phyloP scores from a whole-genome alignment of 1,140 invertebrate genomes.

The Ridgeia piscesae region DNA sequence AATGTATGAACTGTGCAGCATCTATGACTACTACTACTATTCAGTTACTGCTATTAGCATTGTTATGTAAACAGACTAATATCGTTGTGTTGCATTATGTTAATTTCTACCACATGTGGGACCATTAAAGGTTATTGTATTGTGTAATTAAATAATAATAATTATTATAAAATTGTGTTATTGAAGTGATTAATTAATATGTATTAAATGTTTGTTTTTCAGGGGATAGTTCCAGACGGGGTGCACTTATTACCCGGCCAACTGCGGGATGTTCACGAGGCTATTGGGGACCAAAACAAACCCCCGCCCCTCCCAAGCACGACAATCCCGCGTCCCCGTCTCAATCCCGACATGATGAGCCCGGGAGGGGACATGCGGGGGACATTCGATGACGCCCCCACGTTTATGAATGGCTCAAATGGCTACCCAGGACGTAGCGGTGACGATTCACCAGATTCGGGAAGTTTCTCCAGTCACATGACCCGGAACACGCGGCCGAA shows the following conservation, averaged over 20 bases:
- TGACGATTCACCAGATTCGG: conserved; percentile 6
- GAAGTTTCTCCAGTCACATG: conserved; percentile 9
- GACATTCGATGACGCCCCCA: neutral
- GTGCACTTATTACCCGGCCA: conserved; percentile 25
- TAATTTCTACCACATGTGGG: too few species aligned
- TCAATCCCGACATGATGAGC: neutral
- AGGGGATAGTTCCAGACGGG: conserved; percentile 26
- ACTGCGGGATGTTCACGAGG: conserved; percentile 25
- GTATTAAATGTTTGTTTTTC: neutral
- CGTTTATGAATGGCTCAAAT: conserved; percentile 4
- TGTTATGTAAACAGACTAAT: too few species aligned
- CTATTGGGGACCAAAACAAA: conserved; percentile 15
- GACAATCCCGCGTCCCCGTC: conserved; percentile 8
- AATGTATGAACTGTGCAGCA: too few species aligned
- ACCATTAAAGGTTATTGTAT: too few species aligned
- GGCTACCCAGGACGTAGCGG: neutral
- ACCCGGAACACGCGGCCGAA: neutral
- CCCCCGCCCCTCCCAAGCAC: conserved; percentile 24
- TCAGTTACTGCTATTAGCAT: too few species aligned
- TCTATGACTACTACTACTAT: too few species aligned
- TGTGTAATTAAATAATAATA: too few species aligned
- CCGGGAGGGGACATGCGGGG: neutral
- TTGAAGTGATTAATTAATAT: neutral
- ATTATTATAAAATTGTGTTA: too few species aligned
- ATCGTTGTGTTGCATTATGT: too few species aligned